Percentiles rank a stretch among this genome's conserved stretches.
phyloP scores from a whole-genome alignment of 2,113 vertebrate genomes.

The Hippoglossus stenolepis region DNA sequence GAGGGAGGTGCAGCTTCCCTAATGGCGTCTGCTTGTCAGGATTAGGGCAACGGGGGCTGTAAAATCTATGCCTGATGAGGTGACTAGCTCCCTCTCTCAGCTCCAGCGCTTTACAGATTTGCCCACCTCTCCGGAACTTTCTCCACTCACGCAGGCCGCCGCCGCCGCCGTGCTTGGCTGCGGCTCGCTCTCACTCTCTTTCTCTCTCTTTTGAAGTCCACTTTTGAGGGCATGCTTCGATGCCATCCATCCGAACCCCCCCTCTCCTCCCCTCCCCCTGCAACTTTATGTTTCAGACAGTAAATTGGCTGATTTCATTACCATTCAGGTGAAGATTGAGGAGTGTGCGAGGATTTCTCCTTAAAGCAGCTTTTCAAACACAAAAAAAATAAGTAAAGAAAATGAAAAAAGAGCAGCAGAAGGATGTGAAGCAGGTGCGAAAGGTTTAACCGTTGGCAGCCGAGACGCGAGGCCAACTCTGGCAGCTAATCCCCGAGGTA shows the following conservation, averaged over 20 bases:
- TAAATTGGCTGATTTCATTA: slow-evolving; percentile 84
- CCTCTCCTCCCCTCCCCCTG: no score
- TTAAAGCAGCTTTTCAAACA: slow-evolving; percentile 38
- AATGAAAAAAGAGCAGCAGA: slow-evolving; percentile 27
- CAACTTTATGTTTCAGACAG: slow-evolving; percentile 67
- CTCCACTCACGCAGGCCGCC: slow-evolving; percentile 14
- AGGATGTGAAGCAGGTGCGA: slow-evolving; percentile 77
- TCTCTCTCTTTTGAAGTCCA: slow-evolving; percentile 68
- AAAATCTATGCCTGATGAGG: slow-evolving; percentile 84
- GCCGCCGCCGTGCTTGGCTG: slow-evolving; percentile 48
- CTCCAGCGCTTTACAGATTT: slow-evolving; percentile 73
- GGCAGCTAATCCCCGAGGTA: slow-evolving; percentile 78
- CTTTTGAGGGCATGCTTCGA: slow-evolving; percentile 68
- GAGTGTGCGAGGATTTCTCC: slow-evolving; percentile 9
- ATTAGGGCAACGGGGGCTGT: slow-evolving; percentile 81
- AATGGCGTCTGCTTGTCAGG: slow-evolving; percentile 81
- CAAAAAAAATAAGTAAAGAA: slow-evolving; percentile 2
- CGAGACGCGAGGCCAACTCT: slow-evolving; percentile 63
- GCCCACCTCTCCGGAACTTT: slow-evolving; percentile 70
- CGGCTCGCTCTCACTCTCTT: slow-evolving; percentile 46
- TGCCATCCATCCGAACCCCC: slow-evolving; percentile 56
- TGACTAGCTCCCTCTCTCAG: slow-evolving; percentile 76
- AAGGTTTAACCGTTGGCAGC: slow-evolving; percentile 75
- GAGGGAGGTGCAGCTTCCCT: slow-evolving; percentile 49
- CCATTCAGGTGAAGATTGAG: slow-evolving; percentile 78